Percentiles rank a stretch among this genome's conserved stretches.
Evolutionary conservation across 2,888 invertebrate species (phyloP).

Genomic region (Cheiracanthium punctorium): DNA sequence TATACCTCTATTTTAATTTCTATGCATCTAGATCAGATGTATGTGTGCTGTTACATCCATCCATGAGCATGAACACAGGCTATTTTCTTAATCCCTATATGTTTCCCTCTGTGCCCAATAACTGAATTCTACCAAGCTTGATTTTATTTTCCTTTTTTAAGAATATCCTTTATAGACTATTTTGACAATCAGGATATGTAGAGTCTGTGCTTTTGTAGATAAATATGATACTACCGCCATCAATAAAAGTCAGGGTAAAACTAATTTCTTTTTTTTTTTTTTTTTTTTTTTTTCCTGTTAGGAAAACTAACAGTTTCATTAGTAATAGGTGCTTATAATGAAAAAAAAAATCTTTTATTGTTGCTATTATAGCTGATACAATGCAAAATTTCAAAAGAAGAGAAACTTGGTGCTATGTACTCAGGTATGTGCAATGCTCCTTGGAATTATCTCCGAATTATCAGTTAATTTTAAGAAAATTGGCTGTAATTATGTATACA

Average conservation of each 20-base stretch:
- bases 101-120: neutral
- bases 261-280: no score
- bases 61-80: neutral
- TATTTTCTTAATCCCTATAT: neutral
- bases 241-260: neutral
- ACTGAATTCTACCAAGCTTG: constrained; percentile 65
- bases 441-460: neutral
- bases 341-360: constrained; percentile 20
- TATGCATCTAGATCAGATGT: neutral
- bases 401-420: constrained; percentile 34
- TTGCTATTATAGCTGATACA: constrained; percentile 18
- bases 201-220: constrained; percentile 16
- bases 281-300: no score
- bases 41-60: constrained; percentile 6
- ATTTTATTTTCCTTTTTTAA: constrained; percentile 25
- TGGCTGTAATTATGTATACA: no score
- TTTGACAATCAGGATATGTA: constrained; percentile 64
- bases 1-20: neutral
- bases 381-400: neutral
- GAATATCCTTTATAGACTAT: constrained; percentile 48
- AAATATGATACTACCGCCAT: neutral
- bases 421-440: neutral
- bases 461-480: neutral
- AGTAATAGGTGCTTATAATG: constrained; percentile 28
- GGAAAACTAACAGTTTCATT: neutral